These are phyloP conservation scores for Cheilosia scutellata DNA, from an alignment of 2,888 invertebrate genomes.

Conservation along the genomic window DNA sequence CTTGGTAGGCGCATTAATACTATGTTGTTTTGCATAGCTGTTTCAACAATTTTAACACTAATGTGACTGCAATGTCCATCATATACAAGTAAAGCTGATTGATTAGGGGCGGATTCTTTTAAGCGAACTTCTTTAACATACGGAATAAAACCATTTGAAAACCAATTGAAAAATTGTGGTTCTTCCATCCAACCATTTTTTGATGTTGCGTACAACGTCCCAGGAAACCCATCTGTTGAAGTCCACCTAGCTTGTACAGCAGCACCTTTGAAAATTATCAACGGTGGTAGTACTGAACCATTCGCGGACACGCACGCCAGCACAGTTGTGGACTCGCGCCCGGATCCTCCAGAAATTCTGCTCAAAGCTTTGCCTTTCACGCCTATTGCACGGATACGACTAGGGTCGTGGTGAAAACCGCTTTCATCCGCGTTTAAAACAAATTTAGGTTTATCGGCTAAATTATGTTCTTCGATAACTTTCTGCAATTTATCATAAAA, in stretches of 20 bases:
- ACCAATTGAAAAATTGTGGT: constrained; percentile 32
- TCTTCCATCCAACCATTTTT: neutral
- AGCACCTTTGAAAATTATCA: too few relatives aligned
- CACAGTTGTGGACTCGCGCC: constrained; percentile 36
- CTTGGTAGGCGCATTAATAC: constrained; percentile 21
- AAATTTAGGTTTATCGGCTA: constrained; percentile 8
- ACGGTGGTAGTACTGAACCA: neutral
- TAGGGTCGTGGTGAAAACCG: constrained; percentile 27
- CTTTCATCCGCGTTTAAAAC: constrained; percentile 42
- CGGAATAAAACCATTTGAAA: constrained; percentile 30
- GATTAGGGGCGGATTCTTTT: neutral
- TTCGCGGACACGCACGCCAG: neutral
- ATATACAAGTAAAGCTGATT: constrained; percentile 31
- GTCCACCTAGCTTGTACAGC: too few relatives aligned
- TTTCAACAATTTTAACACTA: constrained; percentile 22
- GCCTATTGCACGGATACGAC: constrained; percentile 24
- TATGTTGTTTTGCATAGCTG: constrained; percentile 29
- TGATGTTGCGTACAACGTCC: neutral
- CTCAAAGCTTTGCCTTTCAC: constrained; percentile 24
- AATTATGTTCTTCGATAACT: constrained; percentile 4
- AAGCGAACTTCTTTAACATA: constrained; percentile 17
- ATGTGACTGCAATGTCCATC: constrained; percentile 50
- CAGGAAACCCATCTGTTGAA: neutral
- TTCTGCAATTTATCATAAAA: constrained; percentile 39
- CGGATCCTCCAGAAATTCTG: constrained; percentile 38